phyloP scores from a whole-genome alignment of 2,113 vertebrate genomes.

The Gobiocypris rarus region DNA sequence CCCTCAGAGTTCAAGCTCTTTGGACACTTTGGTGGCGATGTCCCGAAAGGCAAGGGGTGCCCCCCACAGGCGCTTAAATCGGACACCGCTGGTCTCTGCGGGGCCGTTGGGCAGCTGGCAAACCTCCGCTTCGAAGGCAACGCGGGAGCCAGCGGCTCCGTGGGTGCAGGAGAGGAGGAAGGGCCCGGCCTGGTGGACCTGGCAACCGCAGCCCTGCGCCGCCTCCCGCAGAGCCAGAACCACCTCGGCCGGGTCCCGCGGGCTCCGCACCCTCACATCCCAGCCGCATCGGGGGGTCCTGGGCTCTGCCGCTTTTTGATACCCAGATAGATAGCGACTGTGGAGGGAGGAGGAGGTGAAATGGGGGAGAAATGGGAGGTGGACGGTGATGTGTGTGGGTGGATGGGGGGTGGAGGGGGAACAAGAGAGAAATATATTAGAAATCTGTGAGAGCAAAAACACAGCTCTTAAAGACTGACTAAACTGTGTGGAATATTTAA shows the following conservation, averaged over 20 bases:
- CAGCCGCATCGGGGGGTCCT: conserved; percentile 79
- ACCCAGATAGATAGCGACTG: conserved; percentile 97
- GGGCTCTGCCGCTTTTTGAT: conserved; percentile 88
- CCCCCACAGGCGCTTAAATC: conserved; percentile 86
- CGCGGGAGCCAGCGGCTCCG: conserved; percentile 79
- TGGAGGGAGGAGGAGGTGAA: neutral
- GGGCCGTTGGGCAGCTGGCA: conserved; percentile 83
- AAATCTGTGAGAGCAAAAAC: neutral
- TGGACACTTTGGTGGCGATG: conserved; percentile 87
- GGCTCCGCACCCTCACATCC: conserved; percentile 80
- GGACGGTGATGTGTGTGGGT: neutral
- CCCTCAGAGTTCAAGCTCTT: conserved; percentile 84
- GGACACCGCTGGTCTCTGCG: conserved; percentile 82
- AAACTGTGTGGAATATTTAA: neutral
- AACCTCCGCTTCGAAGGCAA: conserved; percentile 89
- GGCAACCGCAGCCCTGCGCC: conserved; percentile 82
- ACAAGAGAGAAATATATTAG: conserved; percentile 67
- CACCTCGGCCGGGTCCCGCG: conserved; percentile 84
- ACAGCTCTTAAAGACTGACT: neutral
- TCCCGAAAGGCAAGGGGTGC: conserved; percentile 86
- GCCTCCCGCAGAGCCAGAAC: conserved; percentile 85
- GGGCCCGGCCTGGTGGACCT: conserved; percentile 83
- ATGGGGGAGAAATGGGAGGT: conserved; percentile 4
- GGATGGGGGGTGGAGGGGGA: neutral
- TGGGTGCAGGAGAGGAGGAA: conserved; percentile 90